These are phyloP conservation scores for Trachelus stipa DNA, from an alignment of 2,888 invertebrate species.

Conservation along the genomic window DNA sequence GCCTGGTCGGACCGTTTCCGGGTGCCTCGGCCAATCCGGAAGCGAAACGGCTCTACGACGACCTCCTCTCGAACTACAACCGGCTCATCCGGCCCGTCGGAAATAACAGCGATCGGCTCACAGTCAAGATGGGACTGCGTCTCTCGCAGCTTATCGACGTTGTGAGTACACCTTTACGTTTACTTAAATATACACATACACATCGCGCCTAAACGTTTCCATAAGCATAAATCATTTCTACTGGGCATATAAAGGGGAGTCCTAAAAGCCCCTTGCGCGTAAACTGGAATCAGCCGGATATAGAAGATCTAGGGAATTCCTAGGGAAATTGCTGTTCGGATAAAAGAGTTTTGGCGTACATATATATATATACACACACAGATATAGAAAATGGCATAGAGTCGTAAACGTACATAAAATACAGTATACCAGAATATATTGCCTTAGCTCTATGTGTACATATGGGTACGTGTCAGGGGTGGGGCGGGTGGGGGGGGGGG, in stretches of 20 bases:
- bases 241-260: background rate
- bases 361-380: background rate
- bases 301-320: background rate
- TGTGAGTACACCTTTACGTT: constrained; percentile 73
- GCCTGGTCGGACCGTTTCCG: constrained; percentile 61
- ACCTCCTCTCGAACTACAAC: constrained; percentile 94
- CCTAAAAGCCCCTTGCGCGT: background rate
- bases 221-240: constrained; percentile 4
- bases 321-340: background rate
- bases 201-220: background rate
- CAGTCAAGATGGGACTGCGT: constrained; percentile 93
- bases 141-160: constrained; percentile 93
- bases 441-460: background rate
- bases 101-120: constrained; percentile 93
- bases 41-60: constrained; percentile 94
- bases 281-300: background rate
- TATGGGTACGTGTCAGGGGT: background rate
- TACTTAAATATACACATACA: background rate
- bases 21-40: constrained; percentile 87
- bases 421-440: background rate
- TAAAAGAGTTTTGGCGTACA: background rate
- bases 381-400: background rate
- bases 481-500: no score
- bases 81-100: constrained; percentile 94
- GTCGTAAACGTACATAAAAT: background rate